A percentile compares a stretch with the other conserved stretches of the same genome.
These are phyloP conservation scores for Phylloscopus whistleri DNA, from an alignment of 2,113 vertebrate species.

Conservation along the genomic window DNA sequence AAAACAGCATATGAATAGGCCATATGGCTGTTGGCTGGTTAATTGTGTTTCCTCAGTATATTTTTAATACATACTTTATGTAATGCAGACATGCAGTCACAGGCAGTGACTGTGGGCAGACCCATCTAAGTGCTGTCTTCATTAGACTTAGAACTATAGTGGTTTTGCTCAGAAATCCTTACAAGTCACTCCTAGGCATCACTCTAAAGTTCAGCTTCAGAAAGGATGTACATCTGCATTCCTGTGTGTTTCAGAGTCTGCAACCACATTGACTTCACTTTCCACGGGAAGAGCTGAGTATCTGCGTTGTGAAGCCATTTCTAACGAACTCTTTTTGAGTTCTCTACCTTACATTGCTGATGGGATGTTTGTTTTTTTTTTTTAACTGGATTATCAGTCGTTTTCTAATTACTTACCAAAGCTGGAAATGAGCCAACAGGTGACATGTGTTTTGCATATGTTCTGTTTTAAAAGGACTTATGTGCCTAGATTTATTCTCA, in stretches of 20 bases:
- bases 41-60: neutral
- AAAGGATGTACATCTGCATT: neutral
- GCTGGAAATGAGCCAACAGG: neutral
- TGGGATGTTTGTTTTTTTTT: too few species aligned
- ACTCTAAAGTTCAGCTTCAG: neutral
- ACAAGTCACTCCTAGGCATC: neutral
- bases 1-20: neutral
- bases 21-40: neutral
- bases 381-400: neutral
- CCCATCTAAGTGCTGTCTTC: neutral
- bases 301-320: rapidly evolving
- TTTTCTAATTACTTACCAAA: neutral
- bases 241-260: neutral
- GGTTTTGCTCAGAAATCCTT: neutral
- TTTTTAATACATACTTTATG: neutral
- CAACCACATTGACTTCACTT: neutral
- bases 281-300: neutral
- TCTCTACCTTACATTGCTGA: neutral
- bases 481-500: neutral
- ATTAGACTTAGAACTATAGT: neutral
- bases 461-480: neutral
- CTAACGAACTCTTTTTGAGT: neutral
- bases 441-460: neutral
- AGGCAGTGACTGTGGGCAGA: neutral
- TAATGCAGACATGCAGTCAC: neutral